phyloP scores from a whole-genome alignment of 2,113 vertebrate species.

The Gopherus flavomarginatus region DNA sequence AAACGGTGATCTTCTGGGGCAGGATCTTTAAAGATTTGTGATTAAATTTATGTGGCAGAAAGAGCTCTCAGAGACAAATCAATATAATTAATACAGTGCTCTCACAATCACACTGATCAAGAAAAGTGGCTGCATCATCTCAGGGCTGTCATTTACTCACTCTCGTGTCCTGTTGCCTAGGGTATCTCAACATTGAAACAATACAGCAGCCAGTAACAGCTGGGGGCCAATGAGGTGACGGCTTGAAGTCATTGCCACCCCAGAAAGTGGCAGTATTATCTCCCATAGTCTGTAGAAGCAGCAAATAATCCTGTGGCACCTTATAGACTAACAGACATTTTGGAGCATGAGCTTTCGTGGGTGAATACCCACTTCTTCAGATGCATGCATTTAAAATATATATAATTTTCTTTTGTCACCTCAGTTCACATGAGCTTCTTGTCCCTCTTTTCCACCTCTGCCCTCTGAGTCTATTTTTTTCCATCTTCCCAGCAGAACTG shows the following conservation, averaged over 20 bases:
- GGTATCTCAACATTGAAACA: constrained; percentile 66
- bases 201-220: constrained; percentile 33
- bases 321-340: no score
- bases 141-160: constrained; percentile 73
- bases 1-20: constrained; percentile 75
- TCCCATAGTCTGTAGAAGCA: neutral
- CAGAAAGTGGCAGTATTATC: neutral
- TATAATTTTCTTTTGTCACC: no score
- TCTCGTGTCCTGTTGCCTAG: constrained; percentile 43
- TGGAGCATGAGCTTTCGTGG: no score
- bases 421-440: no score
- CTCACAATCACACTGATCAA: constrained; percentile 75
- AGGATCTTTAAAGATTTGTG: constrained; percentile 75
- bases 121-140: constrained; percentile 61
- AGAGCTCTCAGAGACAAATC: constrained; percentile 80
- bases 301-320: no score
- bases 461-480: no score
- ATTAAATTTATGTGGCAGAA: constrained; percentile 80
- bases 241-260: neutral
- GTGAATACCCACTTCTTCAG: no score
- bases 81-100: constrained; percentile 74
- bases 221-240: neutral
- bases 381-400: no score
- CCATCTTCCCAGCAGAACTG: no score
- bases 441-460: no score